Conservation (phyloP, 2,888 invertebrate species). For the Diarsia rubi region DNA sequence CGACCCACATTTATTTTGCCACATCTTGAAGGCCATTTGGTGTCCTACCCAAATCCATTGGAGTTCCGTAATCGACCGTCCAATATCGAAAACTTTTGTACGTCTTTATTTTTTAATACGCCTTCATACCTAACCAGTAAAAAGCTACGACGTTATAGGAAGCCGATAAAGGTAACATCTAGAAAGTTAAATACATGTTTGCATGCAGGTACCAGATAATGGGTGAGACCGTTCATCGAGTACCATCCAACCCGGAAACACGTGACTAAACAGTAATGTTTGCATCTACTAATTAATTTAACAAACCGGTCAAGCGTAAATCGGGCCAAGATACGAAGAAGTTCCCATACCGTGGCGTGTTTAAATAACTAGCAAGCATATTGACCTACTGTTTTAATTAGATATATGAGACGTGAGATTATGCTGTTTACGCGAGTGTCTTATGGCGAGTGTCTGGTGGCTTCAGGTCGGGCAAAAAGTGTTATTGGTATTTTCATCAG, state of each 20-base stretch:
- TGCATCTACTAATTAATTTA: slow-evolving; percentile 67
- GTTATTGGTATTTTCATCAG: background rate
- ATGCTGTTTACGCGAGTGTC: slow-evolving; percentile 10
- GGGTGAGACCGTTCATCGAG: slow-evolving; percentile 30
- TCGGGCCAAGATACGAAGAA: slow-evolving; percentile 45
- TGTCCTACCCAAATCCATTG: no score
- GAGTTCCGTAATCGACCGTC: no score
- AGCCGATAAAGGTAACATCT: background rate
- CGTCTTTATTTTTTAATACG: no score
- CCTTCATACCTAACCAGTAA: background rate
- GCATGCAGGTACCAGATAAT: slow-evolving; percentile 45
- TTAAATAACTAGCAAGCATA: slow-evolving; percentile 41
- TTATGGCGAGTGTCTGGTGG: background rate
- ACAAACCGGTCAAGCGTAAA: slow-evolving; percentile 65
- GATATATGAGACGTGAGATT: slow-evolving; percentile 30
- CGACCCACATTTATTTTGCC: no score
- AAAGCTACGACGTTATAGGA: slow-evolving; percentile 12
- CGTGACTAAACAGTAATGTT: slow-evolving; percentile 68
- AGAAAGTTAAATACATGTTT: slow-evolving; percentile 26
- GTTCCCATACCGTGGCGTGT: slow-evolving; percentile 59
- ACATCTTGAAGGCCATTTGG: no score
- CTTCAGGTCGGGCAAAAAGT: background rate
- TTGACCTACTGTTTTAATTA: slow-evolving; percentile 56
- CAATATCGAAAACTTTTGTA: no score
- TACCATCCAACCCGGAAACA: slow-evolving; percentile 48